Base-by-base conservation (phyloP, 2,113 vertebrate genomes). In the Manacus vitellinus region DNA sequence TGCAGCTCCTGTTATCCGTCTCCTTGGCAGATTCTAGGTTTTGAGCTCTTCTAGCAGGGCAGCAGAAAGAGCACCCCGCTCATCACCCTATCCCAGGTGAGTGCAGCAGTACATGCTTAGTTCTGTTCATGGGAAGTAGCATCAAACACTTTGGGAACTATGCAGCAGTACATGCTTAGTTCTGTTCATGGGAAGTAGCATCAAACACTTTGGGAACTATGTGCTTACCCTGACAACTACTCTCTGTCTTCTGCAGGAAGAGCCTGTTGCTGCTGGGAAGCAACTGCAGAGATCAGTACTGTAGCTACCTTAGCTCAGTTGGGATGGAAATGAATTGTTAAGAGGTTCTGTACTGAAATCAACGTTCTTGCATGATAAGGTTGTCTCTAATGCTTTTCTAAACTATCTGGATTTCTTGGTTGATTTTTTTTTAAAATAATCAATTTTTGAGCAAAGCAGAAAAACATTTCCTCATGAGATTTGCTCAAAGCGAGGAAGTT, bases 71-170 rank as follows among this genome's bases (percentile, higher is more conserved):
- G 20, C 5, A 14, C 22, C 10, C 17, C 22, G 4, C 25, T 62
- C 3, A 5, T 44, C 14, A 41, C 12, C 27, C 51, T 86, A 10
- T 89, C 19, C 68, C 9, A 27, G 10, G 30, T 24, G 51, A 15
- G 4, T 58, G 24, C 28, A 62, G 24, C 8, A 25, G 15, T 33
- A 70, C n/a, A 25, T 88, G 28, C 39, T 89, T 74, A 3, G 2
- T 33, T 84, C 28, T 75, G 14, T 21, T 33, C 3, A 2, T 58
- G 21, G 30, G 16, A 79, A 55, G 58, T 25, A 51, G 30, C 54
- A n/a, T 4, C 0, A 0, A 65, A 61, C 0, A 2, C 22, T 61
- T 56, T 55, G 27, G 16, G 56, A 44, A 24, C 17, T 35, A 2
- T 18, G 30, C 28, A 62, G 24, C 8, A 25, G 15, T 33, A 70